Percentiles rank a stretch among this genome's conserved stretches.
phyloP scores from a whole-genome alignment of 2,888 invertebrate genomes.

The Drosophila quinaria region DNA sequence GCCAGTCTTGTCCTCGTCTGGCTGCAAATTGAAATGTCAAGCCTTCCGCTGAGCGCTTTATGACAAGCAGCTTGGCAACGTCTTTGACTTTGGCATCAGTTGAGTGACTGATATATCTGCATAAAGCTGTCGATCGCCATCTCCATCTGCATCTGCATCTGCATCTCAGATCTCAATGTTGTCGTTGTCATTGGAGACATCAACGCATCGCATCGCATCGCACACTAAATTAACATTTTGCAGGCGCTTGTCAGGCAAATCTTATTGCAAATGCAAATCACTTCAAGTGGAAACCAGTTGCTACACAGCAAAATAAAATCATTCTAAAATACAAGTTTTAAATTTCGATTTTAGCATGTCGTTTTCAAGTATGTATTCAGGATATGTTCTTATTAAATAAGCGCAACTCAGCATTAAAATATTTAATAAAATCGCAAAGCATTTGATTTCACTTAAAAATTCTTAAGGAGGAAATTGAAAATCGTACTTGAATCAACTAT shows the following conservation, averaged over 20 bases:
- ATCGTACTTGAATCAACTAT: too few species aligned
- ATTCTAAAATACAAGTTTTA: too few species aligned
- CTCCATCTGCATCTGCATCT: slow-evolving; percentile 43
- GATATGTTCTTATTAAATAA: too few species aligned
- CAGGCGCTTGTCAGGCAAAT: slow-evolving; percentile 75
- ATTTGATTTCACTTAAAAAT: too few species aligned
- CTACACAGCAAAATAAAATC: slow-evolving; percentile 14
- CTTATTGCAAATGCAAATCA: slow-evolving; percentile 78
- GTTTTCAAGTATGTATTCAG: too few species aligned
- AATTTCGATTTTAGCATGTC: too few species aligned
- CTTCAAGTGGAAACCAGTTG: slow-evolving; percentile 35
- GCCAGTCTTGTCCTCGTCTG: slow-evolving; percentile 50
- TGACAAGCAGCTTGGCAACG: slow-evolving; percentile 72
- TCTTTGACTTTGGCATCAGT: slow-evolving; percentile 37
- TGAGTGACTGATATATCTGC: slow-evolving; percentile 74
- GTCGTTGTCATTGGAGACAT: slow-evolving; percentile 39
- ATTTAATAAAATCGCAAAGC: too few species aligned
- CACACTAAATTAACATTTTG: slow-evolving; percentile 79
- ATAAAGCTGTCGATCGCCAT: slow-evolving; percentile 61
- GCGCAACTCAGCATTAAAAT: too few species aligned
- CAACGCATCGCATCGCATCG: slow-evolving; percentile 69
- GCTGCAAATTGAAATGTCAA: slow-evolving; percentile 80
- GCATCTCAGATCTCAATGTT: slow-evolving; percentile 28
- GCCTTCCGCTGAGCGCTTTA: slow-evolving; percentile 74
- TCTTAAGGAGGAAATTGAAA: too few species aligned